phyloP scores from a whole-genome alignment of 1,140 invertebrate genomes.

The Pteromalus puparum region DNA sequence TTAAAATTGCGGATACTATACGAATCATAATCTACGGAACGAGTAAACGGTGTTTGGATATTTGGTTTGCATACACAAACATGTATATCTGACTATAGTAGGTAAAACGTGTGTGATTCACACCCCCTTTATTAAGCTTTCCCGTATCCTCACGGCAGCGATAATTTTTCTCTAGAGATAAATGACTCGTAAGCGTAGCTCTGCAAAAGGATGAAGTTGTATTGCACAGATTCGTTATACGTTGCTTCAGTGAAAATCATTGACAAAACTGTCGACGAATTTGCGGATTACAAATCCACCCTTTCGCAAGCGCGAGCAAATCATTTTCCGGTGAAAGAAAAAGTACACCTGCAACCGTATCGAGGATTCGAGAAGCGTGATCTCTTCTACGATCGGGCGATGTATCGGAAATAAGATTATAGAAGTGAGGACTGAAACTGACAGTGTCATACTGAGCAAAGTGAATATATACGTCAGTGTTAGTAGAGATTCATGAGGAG shows the following conservation, averaged over 20 bases:
- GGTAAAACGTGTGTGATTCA: slow-evolving; percentile 6
- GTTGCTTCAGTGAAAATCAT: too few species aligned
- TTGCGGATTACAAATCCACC: not conserved
- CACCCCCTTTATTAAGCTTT: not conserved
- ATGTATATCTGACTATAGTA: too few species aligned
- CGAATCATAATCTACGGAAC: too few species aligned
- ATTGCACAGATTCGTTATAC: not conserved
- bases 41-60: too few species aligned
- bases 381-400: not conserved
- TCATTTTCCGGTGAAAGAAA: not conserved
- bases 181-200: not conserved
- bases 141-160: not conserved
- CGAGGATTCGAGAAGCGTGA: not conserved
- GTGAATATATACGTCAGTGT: slow-evolving; percentile 77
- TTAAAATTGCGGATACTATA: too few species aligned
- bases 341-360: not conserved
- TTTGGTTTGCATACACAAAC: too few species aligned
- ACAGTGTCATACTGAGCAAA: slow-evolving; percentile 76
- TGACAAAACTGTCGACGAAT: too few species aligned
- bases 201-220: not conserved
- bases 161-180: not conserved
- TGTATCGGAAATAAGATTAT: not conserved
- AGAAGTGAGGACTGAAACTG: slow-evolving; percentile 71
- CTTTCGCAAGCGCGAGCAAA: not conserved
- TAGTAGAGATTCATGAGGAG: slow-evolving; percentile 64